Base-by-base conservation (phyloP, 2,888 invertebrate genomes). In the Orthosia incerta region DNA sequence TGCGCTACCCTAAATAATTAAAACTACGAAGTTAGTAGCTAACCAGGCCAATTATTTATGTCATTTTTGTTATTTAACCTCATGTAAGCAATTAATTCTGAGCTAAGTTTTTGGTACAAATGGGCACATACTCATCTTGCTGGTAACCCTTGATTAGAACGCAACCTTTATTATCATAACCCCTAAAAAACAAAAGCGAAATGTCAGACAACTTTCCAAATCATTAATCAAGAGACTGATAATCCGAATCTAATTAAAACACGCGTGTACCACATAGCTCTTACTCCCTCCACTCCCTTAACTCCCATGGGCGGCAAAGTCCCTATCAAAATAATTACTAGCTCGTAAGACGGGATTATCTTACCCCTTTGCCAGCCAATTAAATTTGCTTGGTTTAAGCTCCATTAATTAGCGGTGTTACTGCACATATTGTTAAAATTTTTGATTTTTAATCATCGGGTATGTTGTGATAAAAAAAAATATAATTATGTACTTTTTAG, bases 211-310 rank as follows among this genome's bases (percentile, higher is more conserved):
- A 78, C 68, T 80, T 82, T 80, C 48, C 86, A 83, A 86, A 88
- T 89, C 91, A 93, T 94, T 93, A 92, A 93, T 93, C 91, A 88
- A 82, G 83, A 75, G 86, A 83, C 80, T 80, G 80, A 89, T 93
- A 94, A 94, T 93, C 93, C 91, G 91, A 90, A 91, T 91, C 92
- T 94, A 94, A 94, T 94, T 94, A 94, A 94, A 94, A 92, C 93
- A 92, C 87, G 93, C 86, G 77, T 85, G 81, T 79, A 77, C 86
- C 80, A 82, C 81, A 82, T 71, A 83, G 76, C 82, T n/a, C n/a
- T n/a, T n/a, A n/a, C n/a, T n/a, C n/a, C n/a, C n/a, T 76, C 65
- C 20, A 39, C 26, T 45, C 64, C 66, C 64, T 60, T 53, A 7
- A 46, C 76, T 89, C 90, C 91, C 88, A 69, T 77, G 90, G 91